Evolutionary conservation across 2,797 vertebrate genomes (phyloP).

Genomic region (Phalanger gymnotis): DNA sequence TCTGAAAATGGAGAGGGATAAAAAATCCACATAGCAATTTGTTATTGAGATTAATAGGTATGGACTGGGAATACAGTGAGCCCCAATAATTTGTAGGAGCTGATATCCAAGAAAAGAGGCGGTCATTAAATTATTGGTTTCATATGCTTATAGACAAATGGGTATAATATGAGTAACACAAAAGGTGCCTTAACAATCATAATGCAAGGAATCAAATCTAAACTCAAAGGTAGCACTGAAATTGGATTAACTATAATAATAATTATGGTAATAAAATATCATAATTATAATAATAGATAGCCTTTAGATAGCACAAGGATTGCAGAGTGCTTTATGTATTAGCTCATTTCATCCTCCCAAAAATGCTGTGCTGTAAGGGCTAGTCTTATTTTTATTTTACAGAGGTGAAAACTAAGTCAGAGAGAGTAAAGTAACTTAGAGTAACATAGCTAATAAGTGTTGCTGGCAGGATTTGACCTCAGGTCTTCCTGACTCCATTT

Average conservation of each 20-base stretch:
- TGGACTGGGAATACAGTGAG: not conserved
- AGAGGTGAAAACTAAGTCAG: not conserved
- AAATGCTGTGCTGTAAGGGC: not conserved
- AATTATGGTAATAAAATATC: not conserved
- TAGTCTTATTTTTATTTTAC: not conserved
- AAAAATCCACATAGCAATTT: not conserved
- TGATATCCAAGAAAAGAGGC: not conserved
- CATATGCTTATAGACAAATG: not conserved
- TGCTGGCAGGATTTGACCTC: not conserved
- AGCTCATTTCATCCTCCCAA: not conserved
- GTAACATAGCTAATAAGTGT: not conserved
- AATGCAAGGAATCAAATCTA: not conserved
- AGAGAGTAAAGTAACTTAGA: not conserved
- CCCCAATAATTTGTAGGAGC: not conserved
- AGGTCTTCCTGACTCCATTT: not conserved
- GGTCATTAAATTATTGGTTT: not conserved
- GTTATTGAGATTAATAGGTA: not conserved
- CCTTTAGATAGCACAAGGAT: not conserved
- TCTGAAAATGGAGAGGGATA: not conserved
- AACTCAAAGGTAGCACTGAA: not conserved
- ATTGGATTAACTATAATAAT: not conserved
- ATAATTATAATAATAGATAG: not conserved
- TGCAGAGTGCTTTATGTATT: not conserved
- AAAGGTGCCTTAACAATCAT: not conserved
- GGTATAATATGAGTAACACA: not conserved